These are phyloP conservation scores for Microplitis demolitor DNA, from an alignment of 1,140 invertebrate genomes.

Conservation along the genomic window DNA sequence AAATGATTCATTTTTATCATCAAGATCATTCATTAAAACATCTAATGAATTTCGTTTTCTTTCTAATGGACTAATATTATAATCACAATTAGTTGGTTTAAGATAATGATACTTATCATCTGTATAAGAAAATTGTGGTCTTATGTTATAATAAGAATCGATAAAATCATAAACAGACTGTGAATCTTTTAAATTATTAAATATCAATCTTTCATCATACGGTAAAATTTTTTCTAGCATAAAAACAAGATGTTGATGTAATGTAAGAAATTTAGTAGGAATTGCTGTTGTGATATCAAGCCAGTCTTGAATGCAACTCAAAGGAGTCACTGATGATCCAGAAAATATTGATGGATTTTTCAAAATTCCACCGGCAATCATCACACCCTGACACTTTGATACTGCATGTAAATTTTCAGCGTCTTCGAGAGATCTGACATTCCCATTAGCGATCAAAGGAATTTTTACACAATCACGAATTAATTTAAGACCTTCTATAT, in stretches of 20 bases:
- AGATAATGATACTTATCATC: conserved; percentile 14
- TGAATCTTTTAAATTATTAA: conserved; percentile 78
- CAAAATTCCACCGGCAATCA: conserved; percentile 88
- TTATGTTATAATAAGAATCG: conserved; percentile 62
- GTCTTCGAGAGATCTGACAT: conserved; percentile 75
- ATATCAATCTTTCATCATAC: conserved; percentile 71
- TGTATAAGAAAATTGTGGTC: conserved; percentile 34
- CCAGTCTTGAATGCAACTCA: conserved; percentile 85
- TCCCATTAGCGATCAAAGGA: conserved; percentile 92
- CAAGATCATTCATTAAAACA: not conserved
- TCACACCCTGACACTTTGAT: conserved; percentile 81
- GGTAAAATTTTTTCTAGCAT: conserved; percentile 86
- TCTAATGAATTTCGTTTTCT: not conserved
- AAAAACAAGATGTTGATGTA: conserved; percentile 93
- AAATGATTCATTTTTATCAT: not conserved
- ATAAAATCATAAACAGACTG: conserved; percentile 76
- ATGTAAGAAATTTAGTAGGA: conserved; percentile 71
- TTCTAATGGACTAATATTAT: conserved; percentile 2
- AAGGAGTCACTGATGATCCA: conserved; percentile 71
- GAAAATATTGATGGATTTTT: conserved; percentile 89
- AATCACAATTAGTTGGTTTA: conserved; percentile 50
- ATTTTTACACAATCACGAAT: conserved; percentile 76
- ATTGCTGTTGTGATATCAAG: conserved; percentile 68
- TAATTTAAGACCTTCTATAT: conserved; percentile 73
- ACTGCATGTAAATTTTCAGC: conserved; percentile 68